phyloP scores from a whole-genome alignment of 2,888 invertebrate species.

The Zeuzera pyrina region DNA sequence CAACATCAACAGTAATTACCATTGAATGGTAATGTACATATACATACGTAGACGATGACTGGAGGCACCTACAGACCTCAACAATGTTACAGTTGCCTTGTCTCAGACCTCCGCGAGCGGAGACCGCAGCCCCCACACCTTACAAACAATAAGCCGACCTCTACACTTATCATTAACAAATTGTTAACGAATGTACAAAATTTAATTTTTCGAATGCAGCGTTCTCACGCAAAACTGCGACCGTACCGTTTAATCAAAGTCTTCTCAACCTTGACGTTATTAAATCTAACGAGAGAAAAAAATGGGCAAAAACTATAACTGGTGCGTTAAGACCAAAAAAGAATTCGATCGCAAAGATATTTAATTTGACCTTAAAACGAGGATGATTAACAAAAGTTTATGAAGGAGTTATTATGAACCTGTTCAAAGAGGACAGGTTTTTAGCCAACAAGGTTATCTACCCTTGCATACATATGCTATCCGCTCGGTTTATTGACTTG shows the following conservation, averaged over 20 bases:
- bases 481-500: too few relatives aligned
- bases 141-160: slow-evolving; percentile 51
- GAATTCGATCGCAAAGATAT: too few relatives aligned
- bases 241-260: slow-evolving; percentile 30
- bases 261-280: slow-evolving; percentile 31
- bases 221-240: slow-evolving; percentile 51
- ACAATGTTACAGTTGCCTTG: slow-evolving; percentile 56
- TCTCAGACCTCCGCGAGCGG: slow-evolving; percentile 40
- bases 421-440: too few relatives aligned
- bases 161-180: slow-evolving; percentile 48
- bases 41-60: slow-evolving; percentile 21
- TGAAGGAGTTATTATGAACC: too few relatives aligned
- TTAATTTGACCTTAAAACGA: too few relatives aligned
- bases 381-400: too few relatives aligned
- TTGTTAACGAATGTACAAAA: slow-evolving; percentile 40
- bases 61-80: slow-evolving; percentile 20
- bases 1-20: slow-evolving; percentile 39
- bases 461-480: too few relatives aligned
- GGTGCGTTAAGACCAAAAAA: too few relatives aligned
- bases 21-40: slow-evolving; percentile 28
- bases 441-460: too few relatives aligned
- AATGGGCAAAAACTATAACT: too few relatives aligned
- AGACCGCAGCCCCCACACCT: slow-evolving; percentile 24
- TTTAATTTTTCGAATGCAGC: slow-evolving; percentile 41
- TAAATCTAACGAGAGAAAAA: slow-evolving; percentile 9